A percentile compares a stretch with the other conserved stretches of the same genome.
Evolutionary conservation across 2,888 invertebrate genomes (phyloP).

Genomic region (Ophion slaviceki): DNA sequence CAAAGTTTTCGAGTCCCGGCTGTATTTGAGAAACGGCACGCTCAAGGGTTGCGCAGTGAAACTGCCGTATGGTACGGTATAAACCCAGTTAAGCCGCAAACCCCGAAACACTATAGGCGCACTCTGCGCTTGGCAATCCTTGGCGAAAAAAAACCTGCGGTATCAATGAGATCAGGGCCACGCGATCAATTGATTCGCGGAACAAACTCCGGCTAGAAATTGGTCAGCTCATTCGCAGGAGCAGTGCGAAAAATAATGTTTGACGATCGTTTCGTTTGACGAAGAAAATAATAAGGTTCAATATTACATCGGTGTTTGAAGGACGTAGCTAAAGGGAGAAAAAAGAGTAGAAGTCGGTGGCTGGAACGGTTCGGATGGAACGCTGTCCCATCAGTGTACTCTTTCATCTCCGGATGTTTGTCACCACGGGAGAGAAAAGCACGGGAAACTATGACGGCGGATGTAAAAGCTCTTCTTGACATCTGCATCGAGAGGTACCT

Average conservation of each 20-base stretch:
- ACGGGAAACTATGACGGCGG: conserved; percentile 32
- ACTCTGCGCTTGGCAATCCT: neutral
- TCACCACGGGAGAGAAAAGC: conserved; percentile 38
- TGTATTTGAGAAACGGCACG: conserved; percentile 29
- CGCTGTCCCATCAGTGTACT: neutral
- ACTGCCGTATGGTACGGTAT: conserved; percentile 11
- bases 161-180: neutral
- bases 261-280: neutral
- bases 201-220: neutral
- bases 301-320: neutral
- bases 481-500: conserved; percentile 4
- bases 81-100: conserved; percentile 15
- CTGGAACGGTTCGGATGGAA: conserved; percentile 21
- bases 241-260: neutral
- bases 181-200: neutral
- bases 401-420: conserved; percentile 56
- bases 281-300: neutral
- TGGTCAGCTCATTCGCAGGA: neutral
- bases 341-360: neutral
- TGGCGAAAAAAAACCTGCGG: neutral
- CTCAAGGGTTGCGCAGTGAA: conserved; percentile 11
- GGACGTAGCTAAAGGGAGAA: neutral
- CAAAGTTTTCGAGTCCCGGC: conserved; percentile 56
- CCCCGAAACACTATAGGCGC: neutral
- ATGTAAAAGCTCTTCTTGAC: conserved; percentile 30